Evolutionary conservation across 2,797 vertebrate genomes (phyloP).

Genomic region (Crenuchus spilurus): DNA sequence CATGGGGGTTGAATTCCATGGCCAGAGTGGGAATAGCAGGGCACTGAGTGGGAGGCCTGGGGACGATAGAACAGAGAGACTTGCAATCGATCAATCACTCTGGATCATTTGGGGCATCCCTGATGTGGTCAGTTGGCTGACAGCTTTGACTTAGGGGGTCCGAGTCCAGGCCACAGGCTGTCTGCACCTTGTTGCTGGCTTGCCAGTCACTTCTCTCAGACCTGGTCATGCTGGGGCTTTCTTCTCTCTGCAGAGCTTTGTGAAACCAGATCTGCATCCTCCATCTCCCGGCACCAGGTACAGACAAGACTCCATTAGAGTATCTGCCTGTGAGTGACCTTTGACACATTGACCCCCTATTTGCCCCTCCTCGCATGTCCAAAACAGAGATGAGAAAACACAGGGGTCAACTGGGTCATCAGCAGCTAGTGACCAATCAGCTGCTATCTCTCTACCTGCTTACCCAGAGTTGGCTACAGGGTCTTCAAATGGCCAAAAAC

Average conservation of each 20-base stretch:
- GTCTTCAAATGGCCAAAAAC: no score
- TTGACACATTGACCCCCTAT: conserved; percentile 59
- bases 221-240: not conserved
- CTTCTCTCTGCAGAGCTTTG: conserved; percentile 60
- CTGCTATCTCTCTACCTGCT: conserved; percentile 68
- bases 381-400: conserved; percentile 58
- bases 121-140: conserved; percentile 64
- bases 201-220: conserved; percentile 59
- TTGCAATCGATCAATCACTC: conserved; percentile 67
- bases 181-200: conserved; percentile 73
- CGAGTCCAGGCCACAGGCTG: conserved; percentile 57
- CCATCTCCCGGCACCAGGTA: conserved; percentile 69
- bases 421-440: conserved; percentile 66
- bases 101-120: conserved; percentile 62
- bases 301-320: conserved; percentile 73
- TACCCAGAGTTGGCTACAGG: conserved; percentile 63
- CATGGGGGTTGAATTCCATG: conserved; percentile 56
- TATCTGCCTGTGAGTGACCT: conserved; percentile 70
- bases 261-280: conserved; percentile 74
- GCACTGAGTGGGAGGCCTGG: conserved; percentile 36
- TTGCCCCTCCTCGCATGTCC: conserved; percentile 58
- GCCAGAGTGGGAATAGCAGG: conserved; percentile 49
- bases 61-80: conserved; percentile 45
- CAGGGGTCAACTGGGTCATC: conserved; percentile 71
- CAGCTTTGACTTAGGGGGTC: conserved; percentile 61